These are phyloP conservation scores for Leucoraja erinaceus DNA, from an alignment of 2,113 vertebrate species.

Conservation along the genomic window DNA sequence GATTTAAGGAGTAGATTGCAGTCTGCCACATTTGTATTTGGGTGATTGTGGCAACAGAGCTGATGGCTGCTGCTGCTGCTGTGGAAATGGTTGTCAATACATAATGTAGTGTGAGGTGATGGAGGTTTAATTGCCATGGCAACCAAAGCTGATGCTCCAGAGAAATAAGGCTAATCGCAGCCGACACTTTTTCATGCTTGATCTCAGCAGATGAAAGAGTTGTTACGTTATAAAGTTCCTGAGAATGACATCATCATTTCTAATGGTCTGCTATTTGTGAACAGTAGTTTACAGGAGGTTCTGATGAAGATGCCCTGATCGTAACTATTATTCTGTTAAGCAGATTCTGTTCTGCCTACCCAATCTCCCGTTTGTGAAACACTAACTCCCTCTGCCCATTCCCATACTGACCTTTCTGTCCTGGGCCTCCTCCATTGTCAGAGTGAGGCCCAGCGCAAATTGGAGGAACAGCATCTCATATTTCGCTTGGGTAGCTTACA, in stretches of 20 bases:
- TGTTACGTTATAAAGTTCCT: slow-evolving; percentile 19
- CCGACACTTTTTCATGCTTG: slow-evolving; percentile 29
- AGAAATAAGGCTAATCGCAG: slow-evolving; percentile 28
- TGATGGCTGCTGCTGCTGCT: slow-evolving; percentile 9
- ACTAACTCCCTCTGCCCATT: no score
- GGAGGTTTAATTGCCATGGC: slow-evolving; percentile 11
- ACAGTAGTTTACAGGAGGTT: not conserved
- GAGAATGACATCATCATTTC: slow-evolving; percentile 22
- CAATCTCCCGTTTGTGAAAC: no score
- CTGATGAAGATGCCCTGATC: not conserved
- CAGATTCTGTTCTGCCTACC: no score
- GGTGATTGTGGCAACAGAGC: slow-evolving; percentile 25
- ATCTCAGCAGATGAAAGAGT: slow-evolving; percentile 27
- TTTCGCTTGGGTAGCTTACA: no score
- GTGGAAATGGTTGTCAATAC: not conserved
- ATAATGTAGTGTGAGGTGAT: not conserved
- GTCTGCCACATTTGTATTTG: not conserved
- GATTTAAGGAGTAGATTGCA: not conserved
- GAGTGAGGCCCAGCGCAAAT: no score
- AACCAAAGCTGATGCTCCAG: slow-evolving; percentile 21
- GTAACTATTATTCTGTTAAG: not conserved
- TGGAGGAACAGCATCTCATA: no score
- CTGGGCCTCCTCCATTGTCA: no score
- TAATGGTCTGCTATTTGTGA: not conserved
- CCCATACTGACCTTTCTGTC: no score